phyloP scores from a whole-genome alignment of 1,140 invertebrate genomes.

The Himalopsyche phryganea region DNA sequence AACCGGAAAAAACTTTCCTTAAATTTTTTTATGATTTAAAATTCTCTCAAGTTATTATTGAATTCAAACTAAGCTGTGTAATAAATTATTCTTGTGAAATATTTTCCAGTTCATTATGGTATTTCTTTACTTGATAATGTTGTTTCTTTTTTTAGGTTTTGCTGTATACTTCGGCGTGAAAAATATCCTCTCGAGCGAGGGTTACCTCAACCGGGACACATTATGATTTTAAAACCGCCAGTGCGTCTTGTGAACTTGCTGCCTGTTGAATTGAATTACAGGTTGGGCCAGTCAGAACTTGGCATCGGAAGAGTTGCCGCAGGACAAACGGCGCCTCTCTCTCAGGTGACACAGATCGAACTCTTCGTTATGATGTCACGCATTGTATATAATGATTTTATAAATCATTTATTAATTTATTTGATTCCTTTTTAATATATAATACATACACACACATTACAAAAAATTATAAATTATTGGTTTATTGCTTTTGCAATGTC shows the following conservation, averaged over 20 bases:
- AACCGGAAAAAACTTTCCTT: too few species aligned
- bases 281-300: constrained; percentile 39
- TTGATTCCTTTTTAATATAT: neutral
- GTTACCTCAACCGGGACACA: constrained; percentile 73
- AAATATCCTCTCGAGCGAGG: constrained; percentile 70
- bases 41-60: too few species aligned
- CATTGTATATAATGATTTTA: too few species aligned
- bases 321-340: constrained; percentile 41
- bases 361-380: too few species aligned
- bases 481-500: too few species aligned
- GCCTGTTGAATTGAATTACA: constrained; percentile 68
- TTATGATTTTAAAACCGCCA: constrained; percentile 78
- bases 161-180: constrained; percentile 73
- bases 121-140: too few species aligned
- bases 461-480: too few species aligned
- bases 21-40: too few species aligned
- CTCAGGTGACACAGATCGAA: constrained; percentile 27
- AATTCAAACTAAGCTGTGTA: too few species aligned
- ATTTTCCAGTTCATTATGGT: too few species aligned
- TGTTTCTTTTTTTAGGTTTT: constrained; percentile 63
- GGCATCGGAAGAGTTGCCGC: constrained; percentile 34
- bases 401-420: neutral
- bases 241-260: constrained; percentile 77
- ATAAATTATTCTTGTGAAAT: too few species aligned
- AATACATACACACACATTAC: too few species aligned